These are phyloP conservation scores for Chaetodon auriga DNA, from an alignment of 2,113 vertebrate species.

Conservation along the genomic window DNA sequence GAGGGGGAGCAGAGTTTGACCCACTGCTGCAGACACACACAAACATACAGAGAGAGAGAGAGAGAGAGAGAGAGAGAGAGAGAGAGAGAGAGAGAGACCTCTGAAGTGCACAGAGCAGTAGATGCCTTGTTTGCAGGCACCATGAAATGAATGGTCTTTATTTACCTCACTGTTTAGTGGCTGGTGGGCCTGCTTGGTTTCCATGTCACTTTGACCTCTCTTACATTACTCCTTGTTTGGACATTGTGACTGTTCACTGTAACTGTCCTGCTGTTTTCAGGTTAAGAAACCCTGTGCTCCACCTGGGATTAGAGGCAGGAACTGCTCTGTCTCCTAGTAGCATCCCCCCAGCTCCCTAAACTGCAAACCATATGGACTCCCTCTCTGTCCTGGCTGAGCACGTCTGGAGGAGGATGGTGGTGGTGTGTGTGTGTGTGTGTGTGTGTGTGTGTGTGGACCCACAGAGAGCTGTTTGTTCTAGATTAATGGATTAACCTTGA, in stretches of 20 bases:
- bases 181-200: conserved; percentile 47
- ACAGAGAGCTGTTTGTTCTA: conserved; percentile 71
- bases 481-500: conserved; percentile 63
- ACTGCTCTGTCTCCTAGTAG: conserved; percentile 57
- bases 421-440: not conserved
- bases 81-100: not conserved
- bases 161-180: conserved; percentile 51
- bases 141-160: conserved; percentile 37
- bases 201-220: conserved; percentile 59
- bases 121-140: conserved; percentile 37
- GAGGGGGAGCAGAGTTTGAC: conserved; percentile 40
- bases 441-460: conserved; percentile 12
- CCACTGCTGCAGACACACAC: conserved; percentile 36
- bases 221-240: conserved; percentile 46
- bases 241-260: conserved; percentile 46
- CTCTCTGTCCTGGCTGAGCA: conserved; percentile 14
- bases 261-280: conserved; percentile 12
- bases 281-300: conserved; percentile 44
- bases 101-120: conserved; percentile 32
- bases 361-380: conserved; percentile 74
- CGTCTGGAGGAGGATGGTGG: conserved; percentile 57
- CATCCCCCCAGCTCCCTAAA: conserved; percentile 56
- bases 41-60: not conserved
- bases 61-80: no score
- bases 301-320: conserved; percentile 70